These are phyloP conservation scores for Porites australiensis DNA, from an alignment of 64 coral and sea anemone genomes.

Conservation along the genomic window DNA sequence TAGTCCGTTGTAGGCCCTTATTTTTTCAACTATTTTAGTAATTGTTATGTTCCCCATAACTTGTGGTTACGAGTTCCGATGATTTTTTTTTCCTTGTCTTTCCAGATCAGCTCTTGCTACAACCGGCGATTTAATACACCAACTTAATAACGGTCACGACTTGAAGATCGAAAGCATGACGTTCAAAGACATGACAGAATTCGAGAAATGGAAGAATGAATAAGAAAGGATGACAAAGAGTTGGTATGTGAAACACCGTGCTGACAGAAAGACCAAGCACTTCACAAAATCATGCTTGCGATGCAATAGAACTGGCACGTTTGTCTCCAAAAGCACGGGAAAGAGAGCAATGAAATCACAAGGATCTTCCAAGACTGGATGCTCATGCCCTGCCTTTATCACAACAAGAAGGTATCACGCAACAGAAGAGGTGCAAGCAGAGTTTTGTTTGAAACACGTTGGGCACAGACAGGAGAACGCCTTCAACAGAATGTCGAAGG, in stretches of 20 bases:
- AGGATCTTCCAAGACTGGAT: constrained; percentile 18
- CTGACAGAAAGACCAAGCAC: constrained; percentile 15
- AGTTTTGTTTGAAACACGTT: constrained; percentile 28
- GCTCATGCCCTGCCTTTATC: constrained; percentile 2
- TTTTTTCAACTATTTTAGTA: neutral
- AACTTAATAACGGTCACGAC: neutral
- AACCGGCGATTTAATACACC: neutral
- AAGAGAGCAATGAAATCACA: constrained; percentile 26
- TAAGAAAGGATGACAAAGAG: constrained; percentile 27
- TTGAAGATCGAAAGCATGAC: neutral
- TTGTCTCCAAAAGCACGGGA: neutral
- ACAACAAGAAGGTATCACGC: neutral
- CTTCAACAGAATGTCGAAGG: constrained; percentile 5
- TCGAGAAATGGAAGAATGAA: neutral
- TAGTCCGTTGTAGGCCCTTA: neutral
- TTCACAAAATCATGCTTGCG: neutral
- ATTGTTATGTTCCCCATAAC: neutral
- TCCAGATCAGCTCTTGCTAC: neutral
- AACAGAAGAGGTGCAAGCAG: constrained; percentile 19
- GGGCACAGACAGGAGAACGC: constrained; percentile 42
- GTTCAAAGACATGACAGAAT: neutral
- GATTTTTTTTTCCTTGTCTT: too few relatives aligned
- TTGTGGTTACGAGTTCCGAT: too few relatives aligned
- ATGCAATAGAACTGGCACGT: constrained; percentile 31
- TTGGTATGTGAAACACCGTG: constrained; percentile 22